Percentiles rank a stretch among this genome's conserved stretches.
These are phyloP conservation scores for Xestia xanthographa DNA, from an alignment of 2,888 invertebrate species.

Conservation along the genomic window DNA sequence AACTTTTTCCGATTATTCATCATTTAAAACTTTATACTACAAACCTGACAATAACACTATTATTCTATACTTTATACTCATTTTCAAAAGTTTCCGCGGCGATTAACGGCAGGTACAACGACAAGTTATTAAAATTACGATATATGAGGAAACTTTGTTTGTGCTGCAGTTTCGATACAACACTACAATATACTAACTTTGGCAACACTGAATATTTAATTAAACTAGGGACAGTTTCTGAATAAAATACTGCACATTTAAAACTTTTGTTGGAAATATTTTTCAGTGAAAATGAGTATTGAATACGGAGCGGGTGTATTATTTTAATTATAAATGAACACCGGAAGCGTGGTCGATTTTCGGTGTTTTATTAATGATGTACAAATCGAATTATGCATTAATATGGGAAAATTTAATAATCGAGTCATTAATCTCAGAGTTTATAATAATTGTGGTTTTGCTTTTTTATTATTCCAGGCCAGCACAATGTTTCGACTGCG, in stretches of 20 bases:
- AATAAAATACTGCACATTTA: constrained; percentile 44
- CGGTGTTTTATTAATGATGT: constrained; percentile 12
- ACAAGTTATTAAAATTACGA: constrained; percentile 54
- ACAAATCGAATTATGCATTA: constrained; percentile 22
- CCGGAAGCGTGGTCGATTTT: not conserved
- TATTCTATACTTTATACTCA: constrained; percentile 14
- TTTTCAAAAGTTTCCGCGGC: constrained; percentile 45
- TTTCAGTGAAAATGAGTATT: constrained; percentile 21
- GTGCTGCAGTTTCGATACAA: constrained; percentile 44
- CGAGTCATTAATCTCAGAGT: not conserved
- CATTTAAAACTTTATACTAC: not conserved
- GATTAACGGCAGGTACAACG: constrained; percentile 41
- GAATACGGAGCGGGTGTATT: constrained; percentile 2
- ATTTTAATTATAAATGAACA: constrained; percentile 30
- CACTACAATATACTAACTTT: constrained; percentile 43
- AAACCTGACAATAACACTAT: not conserved
- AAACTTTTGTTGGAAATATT: constrained; percentile 36
- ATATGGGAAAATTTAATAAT: not conserved
- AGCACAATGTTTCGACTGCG: not conserved
- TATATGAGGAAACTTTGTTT: constrained; percentile 55
- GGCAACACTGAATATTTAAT: constrained; percentile 57
- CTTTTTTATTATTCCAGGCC: not conserved
- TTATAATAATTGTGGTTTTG: not conserved
- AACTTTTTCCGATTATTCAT: not conserved
- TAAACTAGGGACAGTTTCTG: constrained; percentile 50